Evolutionary conservation across 1,140 invertebrate species (phyloP).

Genomic region (Drosophila ficusphila): DNA sequence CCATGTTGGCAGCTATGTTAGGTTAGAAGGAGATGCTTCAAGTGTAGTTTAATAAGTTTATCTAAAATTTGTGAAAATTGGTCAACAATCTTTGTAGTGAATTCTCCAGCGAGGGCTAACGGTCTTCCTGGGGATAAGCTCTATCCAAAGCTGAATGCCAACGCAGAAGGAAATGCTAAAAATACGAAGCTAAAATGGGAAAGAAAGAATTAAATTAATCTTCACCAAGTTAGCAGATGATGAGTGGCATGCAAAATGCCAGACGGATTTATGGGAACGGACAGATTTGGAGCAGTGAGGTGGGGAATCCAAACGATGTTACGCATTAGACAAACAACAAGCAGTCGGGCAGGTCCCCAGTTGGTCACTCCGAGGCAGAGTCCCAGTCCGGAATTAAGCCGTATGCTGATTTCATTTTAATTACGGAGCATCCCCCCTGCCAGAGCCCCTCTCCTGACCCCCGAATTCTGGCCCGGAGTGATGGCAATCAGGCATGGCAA

Average conservation of each 20-base stretch:
- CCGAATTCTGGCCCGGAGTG: slow-evolving; percentile 31
- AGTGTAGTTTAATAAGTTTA: no score
- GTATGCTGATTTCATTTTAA: slow-evolving; percentile 83
- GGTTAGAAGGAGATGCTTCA: no score
- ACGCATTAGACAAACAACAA: slow-evolving; percentile 81
- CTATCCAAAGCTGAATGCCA: slow-evolving; percentile 3
- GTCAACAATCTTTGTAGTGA: background rate
- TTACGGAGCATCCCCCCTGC: slow-evolving; percentile 54
- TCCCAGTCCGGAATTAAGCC: slow-evolving; percentile 63
- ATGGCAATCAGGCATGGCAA: slow-evolving; percentile 77
- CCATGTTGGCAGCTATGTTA: no score
- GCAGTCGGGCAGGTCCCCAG: slow-evolving; percentile 50
- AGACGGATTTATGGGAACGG: slow-evolving; percentile 79
- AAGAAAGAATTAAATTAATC: slow-evolving; percentile 69
- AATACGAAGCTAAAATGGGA: slow-evolving; percentile 23
- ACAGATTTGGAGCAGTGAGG: slow-evolving; percentile 73
- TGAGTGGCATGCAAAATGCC: slow-evolving; percentile 80
- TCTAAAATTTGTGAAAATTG: background rate
- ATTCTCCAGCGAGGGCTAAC: slow-evolving; percentile 27
- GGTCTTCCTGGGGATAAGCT: slow-evolving; percentile 18
- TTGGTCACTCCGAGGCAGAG: slow-evolving; percentile 2
- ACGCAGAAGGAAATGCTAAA: slow-evolving; percentile 32
- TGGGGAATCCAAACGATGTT: slow-evolving; percentile 67
- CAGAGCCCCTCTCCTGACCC: slow-evolving; percentile 14
- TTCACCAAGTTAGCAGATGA: slow-evolving; percentile 59